Evolutionary conservation across 2,113 vertebrate genomes (phyloP), one percentile per base, ranked within the genome.

Genomic region (Aldabrachelys gigantea): DNA sequence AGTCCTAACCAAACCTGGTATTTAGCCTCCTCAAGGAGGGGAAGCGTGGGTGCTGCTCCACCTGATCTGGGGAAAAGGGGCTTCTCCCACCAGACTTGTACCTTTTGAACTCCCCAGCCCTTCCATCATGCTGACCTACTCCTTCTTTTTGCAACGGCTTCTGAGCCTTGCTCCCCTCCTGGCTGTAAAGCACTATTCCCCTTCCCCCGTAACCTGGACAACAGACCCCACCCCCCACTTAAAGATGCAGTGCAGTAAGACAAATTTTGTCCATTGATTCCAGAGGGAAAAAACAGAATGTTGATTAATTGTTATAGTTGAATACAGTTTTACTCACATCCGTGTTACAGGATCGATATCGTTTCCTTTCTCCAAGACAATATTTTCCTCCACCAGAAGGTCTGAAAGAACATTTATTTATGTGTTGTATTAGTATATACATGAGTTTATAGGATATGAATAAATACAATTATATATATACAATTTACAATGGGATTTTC

Each of bases 361-460:
- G 98, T 91, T 99, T 99, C 96, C 99, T 99, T 98, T 99, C 99
- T 79, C 99, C 99, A 82, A 99, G 99, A 97, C 99, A 99, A 29
- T 99, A 99, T 98, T 99, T 99, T 89, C 99, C 99, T 98, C 99
- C 99, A 97, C 99, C 99, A 92, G 99, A 99, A 91, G 99, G 99
- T 96, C 99, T 99, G 98, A 96, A 98, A 98, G 97, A 98, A 98
- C 29, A 96, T 87, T 96, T 89, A 49, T 84, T 97, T 91, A 47
- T 44, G 19, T 79, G 13, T 97, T 44, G 10, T 79, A 11, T 97
- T 87, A 94, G 29, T 8, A 47, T 21, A 84, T n/a, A 4, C 27
- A 72, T 80, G 56, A 80, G 2, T 53, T 88, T 1, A 87, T 29
- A 82, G 80, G 17, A 92, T 53, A 85, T 80, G 85, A 89, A 65